Evolutionary conservation across 1,140 invertebrate genomes (phyloP), one percentile per base, ranked within the genome.

Genomic region (Sinella curviseta): DNA sequence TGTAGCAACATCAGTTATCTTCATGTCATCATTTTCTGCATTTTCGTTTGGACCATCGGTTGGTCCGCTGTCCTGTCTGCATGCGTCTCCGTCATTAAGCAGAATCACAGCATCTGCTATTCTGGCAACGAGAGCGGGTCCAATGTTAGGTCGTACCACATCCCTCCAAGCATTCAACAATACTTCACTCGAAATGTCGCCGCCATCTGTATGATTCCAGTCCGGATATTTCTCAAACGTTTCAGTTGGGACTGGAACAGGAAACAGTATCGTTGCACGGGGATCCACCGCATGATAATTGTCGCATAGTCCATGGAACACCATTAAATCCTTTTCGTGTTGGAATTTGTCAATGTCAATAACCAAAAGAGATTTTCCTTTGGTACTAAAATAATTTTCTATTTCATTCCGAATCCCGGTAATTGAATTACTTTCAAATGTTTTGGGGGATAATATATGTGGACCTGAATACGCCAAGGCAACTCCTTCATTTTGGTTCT

Each of bases 221-320:
- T 48, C 48, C n/a, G n/a, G n/a, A 36, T 35, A 74, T 20, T 77
- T 30, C 24, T 48, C 57, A 12, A 30, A 67, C 39, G 80, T 28
- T n/a, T 79, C 36, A 31, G 26, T 20, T 4, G 82, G 82, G 8
- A 80, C 70, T n/a, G 54, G 16, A 17, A 80, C 4, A 1, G 77
- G 16, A 73, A 81, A 83, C 12, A 83, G 34, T 35, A 81, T 73
- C 3, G 76, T 80, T n/a, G 82, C 82, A 26, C 78, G 55, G 35
- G 77, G 80, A 26, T 81, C 78, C 35, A 48, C 55, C 4, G 82
- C 82, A 2, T 35, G 30, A 24, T 34, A 77, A 79, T 77, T 83
- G 54, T 83, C 82, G 78, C 82, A 83, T 28, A 83, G 79, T 16
- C 75, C 73, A 67, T 83, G 82, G 33, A 83, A 83, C 20, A 81